Conservation (phyloP, 2,797 vertebrate genomes). For the Nyctalus aviator region DNA sequence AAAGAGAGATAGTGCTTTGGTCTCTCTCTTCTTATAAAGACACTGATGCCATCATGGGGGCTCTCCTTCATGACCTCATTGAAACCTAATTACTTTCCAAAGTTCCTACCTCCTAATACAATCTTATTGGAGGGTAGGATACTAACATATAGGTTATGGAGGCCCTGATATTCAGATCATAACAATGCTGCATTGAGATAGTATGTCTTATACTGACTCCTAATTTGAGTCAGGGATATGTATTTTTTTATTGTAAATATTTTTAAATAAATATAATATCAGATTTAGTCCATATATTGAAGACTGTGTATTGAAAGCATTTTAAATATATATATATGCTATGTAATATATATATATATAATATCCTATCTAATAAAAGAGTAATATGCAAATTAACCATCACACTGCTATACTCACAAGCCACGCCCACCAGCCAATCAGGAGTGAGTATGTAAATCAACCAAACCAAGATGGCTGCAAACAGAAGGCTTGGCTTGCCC, state of each 20-base stretch:
- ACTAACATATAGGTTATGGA: background rate
- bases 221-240: background rate
- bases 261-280: conserved; percentile 16
- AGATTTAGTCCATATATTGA: background rate
- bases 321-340: background rate
- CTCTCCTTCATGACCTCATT: background rate
- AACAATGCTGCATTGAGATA: background rate
- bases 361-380: no score
- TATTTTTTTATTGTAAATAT: background rate
- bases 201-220: background rate
- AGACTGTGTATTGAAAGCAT: background rate
- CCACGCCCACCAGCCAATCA: no score
- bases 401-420: no score
- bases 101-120: background rate
- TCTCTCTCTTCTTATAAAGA: background rate
- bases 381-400: no score
- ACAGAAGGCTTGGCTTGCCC: no score
- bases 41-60: background rate
- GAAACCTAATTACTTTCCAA: background rate
- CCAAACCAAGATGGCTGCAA: no score
- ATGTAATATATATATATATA: background rate
- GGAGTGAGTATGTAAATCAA: no score
- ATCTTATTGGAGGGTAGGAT: background rate
- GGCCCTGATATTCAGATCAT: background rate
- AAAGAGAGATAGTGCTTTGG: background rate